Conservation (phyloP, 2,113 vertebrate species). For the Peromyscus maniculatus region DNA sequence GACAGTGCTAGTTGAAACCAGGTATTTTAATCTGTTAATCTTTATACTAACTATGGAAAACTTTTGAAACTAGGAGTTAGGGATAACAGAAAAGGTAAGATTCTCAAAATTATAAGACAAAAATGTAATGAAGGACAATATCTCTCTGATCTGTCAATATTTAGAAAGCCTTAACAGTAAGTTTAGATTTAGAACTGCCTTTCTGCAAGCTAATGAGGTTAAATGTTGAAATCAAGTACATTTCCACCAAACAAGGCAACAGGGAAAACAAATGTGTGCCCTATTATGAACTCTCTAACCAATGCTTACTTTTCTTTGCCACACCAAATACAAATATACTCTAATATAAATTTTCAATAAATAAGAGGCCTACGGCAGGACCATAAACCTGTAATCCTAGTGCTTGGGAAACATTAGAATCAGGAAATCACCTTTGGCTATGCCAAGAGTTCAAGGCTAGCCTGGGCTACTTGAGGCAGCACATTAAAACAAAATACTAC, state of each 20-base stretch:
- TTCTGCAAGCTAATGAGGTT: slow-evolving; percentile 11
- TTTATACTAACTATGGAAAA: neutral
- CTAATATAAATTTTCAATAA: neutral
- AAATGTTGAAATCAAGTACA: neutral
- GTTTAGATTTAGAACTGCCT: neutral
- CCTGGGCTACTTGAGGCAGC: neutral
- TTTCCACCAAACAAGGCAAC: neutral
- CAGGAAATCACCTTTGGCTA: neutral
- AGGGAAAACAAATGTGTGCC: neutral
- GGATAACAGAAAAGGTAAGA: neutral
- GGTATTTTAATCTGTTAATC: slow-evolving; percentile 13
- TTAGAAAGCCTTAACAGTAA: neutral
- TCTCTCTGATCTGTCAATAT: neutral
- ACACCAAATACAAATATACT: neutral
- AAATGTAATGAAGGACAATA: slow-evolving; percentile 35
- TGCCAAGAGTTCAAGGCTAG: neutral
- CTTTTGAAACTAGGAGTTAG: fast-evolving
- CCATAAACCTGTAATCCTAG: neutral
- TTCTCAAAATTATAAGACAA: slow-evolving; percentile 33
- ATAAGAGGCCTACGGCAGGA: neutral
- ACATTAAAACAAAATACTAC: neutral
- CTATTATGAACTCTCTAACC: neutral
- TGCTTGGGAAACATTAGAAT: neutral
- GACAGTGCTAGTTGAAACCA: slow-evolving; percentile 45
- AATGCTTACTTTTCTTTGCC: neutral